Evolutionary conservation across 1,140 invertebrate genomes (phyloP).

Genomic region (Sarcophaga bullata): DNA sequence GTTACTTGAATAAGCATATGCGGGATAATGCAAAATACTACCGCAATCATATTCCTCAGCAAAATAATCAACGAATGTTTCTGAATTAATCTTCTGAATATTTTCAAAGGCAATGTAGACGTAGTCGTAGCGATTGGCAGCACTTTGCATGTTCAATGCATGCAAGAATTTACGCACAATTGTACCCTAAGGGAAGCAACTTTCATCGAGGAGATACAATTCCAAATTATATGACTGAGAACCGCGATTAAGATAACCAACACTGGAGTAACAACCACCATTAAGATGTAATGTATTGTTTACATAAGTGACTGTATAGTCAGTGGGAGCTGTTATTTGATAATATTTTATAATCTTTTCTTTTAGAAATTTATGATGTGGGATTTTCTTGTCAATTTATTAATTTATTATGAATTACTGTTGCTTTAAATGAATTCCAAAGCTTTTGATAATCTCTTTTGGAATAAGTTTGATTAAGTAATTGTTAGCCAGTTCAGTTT

Average conservation of each 20-base stretch:
- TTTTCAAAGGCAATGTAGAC: conserved; percentile 71
- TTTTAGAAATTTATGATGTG: too few relatives aligned
- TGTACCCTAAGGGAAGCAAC: conserved; percentile 69
- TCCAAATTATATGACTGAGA: conserved; percentile 69
- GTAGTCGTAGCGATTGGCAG: conserved; percentile 72
- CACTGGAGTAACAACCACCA: conserved; percentile 68
- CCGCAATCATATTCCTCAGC: conserved; percentile 72
- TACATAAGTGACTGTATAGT: conserved; percentile 52
- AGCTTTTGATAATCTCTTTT: too few relatives aligned
- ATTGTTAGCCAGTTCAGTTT: too few relatives aligned
- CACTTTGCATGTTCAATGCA: conserved; percentile 72
- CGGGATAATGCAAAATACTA: conserved; percentile 83
- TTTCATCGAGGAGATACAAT: conserved; percentile 65
- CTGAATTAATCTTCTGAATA: conserved; percentile 70
- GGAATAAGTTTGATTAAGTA: too few relatives aligned
- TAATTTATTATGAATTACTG: too few relatives aligned
- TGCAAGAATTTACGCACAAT: conserved; percentile 77
- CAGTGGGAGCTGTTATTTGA: too few relatives aligned
- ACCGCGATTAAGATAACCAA: conserved; percentile 67
- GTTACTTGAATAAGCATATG: conserved; percentile 77
- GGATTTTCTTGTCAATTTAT: too few relatives aligned
- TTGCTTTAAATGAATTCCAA: too few relatives aligned
- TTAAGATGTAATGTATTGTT: conserved; percentile 54
- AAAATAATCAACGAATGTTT: conserved; percentile 68
- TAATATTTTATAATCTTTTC: too few relatives aligned